These are phyloP conservation scores for Micrastur ruficollis DNA, from an alignment of 2,797 vertebrate species.

Conservation along the genomic window DNA sequence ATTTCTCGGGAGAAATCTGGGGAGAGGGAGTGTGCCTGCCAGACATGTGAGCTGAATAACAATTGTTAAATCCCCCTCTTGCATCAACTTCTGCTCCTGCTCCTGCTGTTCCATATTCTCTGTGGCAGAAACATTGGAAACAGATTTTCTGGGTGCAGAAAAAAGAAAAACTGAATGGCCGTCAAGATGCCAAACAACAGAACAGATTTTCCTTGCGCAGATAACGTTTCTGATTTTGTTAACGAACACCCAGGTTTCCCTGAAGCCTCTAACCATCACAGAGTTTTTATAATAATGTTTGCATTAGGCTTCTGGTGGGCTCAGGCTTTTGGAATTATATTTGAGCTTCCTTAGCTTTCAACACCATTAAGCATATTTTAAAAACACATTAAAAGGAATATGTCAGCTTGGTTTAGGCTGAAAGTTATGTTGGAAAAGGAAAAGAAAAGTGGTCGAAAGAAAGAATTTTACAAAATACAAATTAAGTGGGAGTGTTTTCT, in stretches of 20 bases:
- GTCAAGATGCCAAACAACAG: conserved; percentile 34
- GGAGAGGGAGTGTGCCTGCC: conserved; percentile 33
- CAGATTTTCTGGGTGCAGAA: conserved; percentile 60
- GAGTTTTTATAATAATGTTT: conserved; percentile 40
- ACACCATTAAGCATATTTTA: conserved; percentile 38
- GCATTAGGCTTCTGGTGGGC: conserved; percentile 42
- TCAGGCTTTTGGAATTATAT: conserved; percentile 33
- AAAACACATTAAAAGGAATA: conserved; percentile 40
- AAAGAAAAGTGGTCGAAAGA: background rate
- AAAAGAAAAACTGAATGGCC: background rate
- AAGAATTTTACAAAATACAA: background rate
- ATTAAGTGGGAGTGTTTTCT: background rate
- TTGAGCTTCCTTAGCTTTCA: conserved; percentile 52
- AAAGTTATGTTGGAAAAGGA: background rate
- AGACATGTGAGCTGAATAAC: conserved; percentile 64
- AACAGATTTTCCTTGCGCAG: background rate
- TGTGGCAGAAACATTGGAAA: conserved; percentile 57
- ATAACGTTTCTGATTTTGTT: background rate
- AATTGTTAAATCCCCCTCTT: background rate
- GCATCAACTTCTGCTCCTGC: conserved; percentile 16
- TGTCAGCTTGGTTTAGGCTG: background rate
- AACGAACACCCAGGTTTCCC: conserved; percentile 7
- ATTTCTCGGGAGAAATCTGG: conserved; percentile 65
- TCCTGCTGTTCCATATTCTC: conserved; percentile 48
- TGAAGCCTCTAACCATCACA: background rate